Evolutionary conservation across 1,140 invertebrate genomes (phyloP).

Genomic region (Drosophila mayri): DNA sequence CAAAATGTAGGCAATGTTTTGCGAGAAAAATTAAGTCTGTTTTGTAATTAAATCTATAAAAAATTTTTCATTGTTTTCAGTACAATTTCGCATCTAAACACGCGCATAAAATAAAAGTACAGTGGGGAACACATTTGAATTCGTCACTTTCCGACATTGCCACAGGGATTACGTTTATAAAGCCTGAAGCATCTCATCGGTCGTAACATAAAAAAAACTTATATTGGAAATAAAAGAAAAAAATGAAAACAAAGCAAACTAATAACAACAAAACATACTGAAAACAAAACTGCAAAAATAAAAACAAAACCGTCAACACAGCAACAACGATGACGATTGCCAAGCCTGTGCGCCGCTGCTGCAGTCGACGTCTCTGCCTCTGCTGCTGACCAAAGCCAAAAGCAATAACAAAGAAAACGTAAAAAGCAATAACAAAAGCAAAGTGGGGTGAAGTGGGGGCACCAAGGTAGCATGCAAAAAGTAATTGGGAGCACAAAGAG

Average conservation of each 20-base stretch:
- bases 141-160: conserved; percentile 55
- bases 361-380: conserved; percentile 8
- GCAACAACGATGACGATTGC: conserved; percentile 62
- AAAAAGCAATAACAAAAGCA: conserved; percentile 33
- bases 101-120: conserved; percentile 24
- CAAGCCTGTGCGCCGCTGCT: conserved; percentile 40
- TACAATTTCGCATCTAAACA: conserved; percentile 31
- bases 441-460: conserved; percentile 74
- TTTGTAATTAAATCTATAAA: no score
- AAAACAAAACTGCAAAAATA: conserved; percentile 31
- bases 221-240: conserved; percentile 11
- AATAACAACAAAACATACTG: conserved; percentile 34
- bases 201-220: conserved; percentile 29
- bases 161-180: conserved; percentile 74
- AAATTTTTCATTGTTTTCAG: conserved; percentile 9
- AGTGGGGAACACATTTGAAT: conserved; percentile 42
- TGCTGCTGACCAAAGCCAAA: conserved; percentile 42
- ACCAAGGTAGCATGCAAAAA: conserved; percentile 80
- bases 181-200: conserved; percentile 30
- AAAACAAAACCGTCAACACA: conserved; percentile 61
- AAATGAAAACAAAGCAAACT: conserved; percentile 32
- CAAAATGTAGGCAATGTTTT: conserved; percentile 1
- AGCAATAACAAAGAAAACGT: conserved; percentile 30
- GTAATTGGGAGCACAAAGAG: conserved; percentile 81
- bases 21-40: background rate